Base-by-base conservation (phyloP, 37 sponge, comb jelly and placozoan genomes). In the Petrosia ficiformis region DNA sequence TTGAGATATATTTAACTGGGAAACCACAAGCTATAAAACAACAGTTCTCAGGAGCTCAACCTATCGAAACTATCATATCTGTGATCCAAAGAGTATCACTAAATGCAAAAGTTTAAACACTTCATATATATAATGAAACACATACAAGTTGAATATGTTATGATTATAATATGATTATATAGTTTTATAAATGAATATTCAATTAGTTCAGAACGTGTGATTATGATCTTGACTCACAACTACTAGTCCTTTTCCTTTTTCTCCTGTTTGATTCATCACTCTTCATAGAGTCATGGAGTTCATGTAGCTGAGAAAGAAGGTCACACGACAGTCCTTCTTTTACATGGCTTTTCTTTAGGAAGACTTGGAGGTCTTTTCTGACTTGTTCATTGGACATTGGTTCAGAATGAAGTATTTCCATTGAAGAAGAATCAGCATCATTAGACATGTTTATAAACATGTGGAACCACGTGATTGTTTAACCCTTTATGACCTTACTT, bases 41-140 rank as follows among this genome's bases (percentile, higher is more conserved):
- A 52, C 43, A 39, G 48, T 79, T 86, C 56, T 74, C 80, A 24
- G 86, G 86, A 58, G 86, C 80, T 3, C 86, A 86, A 52, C 76
- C 75, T 16, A 42, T 75, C 2, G 86, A 86, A n/a, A 86, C 86
- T 40, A 74, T 86, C 44, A 52, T 80, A 1, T 28, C 61, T 22
- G 76, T 86, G 1, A 69, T 79, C 39, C 74, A 39, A 40, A 54
- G 80, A 30, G 63, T 86, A 29, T 64, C 65, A 39, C 28, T 44
- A 19, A n/a, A 65, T 2, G 68, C 85, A 3, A 84, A 78, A 65
- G 68, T 84, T 28, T 84, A 65, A 64, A n/a, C n/a, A n/a, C 4
- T 5, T 6, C 34, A 32, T 68, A n/a, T n/a, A n/a, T n/a, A n/a
- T n/a, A n/a, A n/a, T n/a, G n/a, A n/a, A n/a, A n/a, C n/a, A n/a